Evolutionary conservation across 2,113 vertebrate species (phyloP), one percentile per base, ranked within the genome.

Genomic region (Myotis lucifugus): DNA sequence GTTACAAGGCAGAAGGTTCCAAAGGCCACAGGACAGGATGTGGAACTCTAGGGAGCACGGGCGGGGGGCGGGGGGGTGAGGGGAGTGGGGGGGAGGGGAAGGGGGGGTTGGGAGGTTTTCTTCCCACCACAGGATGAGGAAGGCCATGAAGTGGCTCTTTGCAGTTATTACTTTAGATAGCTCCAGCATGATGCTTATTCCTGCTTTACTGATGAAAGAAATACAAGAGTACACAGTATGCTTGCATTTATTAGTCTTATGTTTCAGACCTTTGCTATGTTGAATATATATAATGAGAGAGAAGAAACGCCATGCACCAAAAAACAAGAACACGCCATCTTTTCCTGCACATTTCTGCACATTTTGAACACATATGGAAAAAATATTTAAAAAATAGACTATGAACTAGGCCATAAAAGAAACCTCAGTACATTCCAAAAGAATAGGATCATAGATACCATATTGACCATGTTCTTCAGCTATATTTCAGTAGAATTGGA

Each of bases 381-480:
- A 88, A 83, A 88, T 81, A 85, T 93, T 32, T 23, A 78, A 85
- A 96, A 59, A 34, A 64, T 29, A 96, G 74, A 86, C 37, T 42
- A 23, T n/a, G 32, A 79, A 66, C 54, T 40, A 66, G 37, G 37
- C 50, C 79, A 72, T 90, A 97, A 96, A 96, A 88, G 84, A 96
- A 96, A 77, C 72, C 29, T 87, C 64, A 59, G 19, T 72, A 93
- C 91, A 90, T 87, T 96, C 95, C 93, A 94, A 42, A 96, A 52
- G 50, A 82, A 34, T 21, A 34, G 79, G 15, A 46, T 86, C 84
- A 70, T 29, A 66, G 19, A 67, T 0, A 15, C 3, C 40, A 32
- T 13, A 15, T 19, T 42, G 85, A 74, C 46, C 52, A 9, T 73
- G 48, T 61, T 84, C 66, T 90, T 72, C 7, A 59, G 34, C 66